Base-by-base conservation (phyloP, 1,140 invertebrate genomes). In the Melanaphis sacchari region DNA sequence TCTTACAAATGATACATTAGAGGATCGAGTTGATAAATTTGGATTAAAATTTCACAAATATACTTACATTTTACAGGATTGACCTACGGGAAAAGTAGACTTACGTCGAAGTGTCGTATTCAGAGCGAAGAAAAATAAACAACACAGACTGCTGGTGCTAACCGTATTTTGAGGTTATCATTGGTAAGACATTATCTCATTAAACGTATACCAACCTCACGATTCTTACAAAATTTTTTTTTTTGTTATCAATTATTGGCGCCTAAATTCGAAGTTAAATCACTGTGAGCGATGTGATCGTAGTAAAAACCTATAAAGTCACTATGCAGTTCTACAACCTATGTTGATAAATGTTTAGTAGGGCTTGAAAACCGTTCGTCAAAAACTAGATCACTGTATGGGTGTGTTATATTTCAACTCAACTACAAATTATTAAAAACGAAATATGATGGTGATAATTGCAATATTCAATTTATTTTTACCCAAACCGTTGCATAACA, bases 1-100 rank as follows among this genome's bases (percentile, higher is more conserved):
- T 26, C 40, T 1, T 21, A 90, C 15, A 31, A 66, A n/a, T 31
- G 41, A 66, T 15, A 40, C n/a, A n/a, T 21, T 6, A 59, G 1
- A 59, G 54, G 89, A 90, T 90, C 38, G 2, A 66, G n/a, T 9
- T 15, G 54, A 90, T 90, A 59, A 90, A 90, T 41, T n/a, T 9
- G 52, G 89, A 90, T 90, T 2, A 52, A 89, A 52, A 52, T 89
- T 4, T 21, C 1, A 89, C 59, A 76, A 76, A 76, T 49, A 24
- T 90, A 90, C 89, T 90, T 41, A 90, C 89, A 41, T n/a, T 66
- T 66, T 59, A 22, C 6, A 66, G 26, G 26, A 90, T 54, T 1
- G 6, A 41, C 15, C 1, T n/a, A 49, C 52, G 89, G 38, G 38
- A 90, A 41, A 40, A 46, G 59, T 15, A 3, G 31, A 76, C 31